Base-by-base conservation (phyloP, 2,888 invertebrate genomes). In the Eupithecia dodoneata region DNA sequence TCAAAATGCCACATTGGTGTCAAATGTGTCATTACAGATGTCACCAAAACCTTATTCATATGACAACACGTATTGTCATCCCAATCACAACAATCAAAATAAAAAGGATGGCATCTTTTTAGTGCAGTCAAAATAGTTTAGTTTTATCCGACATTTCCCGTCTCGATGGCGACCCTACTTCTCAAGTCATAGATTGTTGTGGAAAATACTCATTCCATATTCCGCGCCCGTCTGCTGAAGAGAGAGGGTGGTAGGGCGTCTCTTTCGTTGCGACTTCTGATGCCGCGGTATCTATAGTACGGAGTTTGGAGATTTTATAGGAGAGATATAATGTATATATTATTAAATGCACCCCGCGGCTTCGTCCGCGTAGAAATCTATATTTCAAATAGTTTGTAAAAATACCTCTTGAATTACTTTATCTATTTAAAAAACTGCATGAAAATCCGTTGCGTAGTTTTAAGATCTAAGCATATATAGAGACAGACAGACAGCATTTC, bases 181-280 rank as follows among this genome's bases (percentile, higher is more conserved):
- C 82, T 86, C 85, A 85, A 85, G 87, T 87, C 90, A 90, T 92
- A 90, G 92, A 91, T 92, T 91, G 90, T 91, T 88, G 86, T 87
- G 87, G 87, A 91, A 91, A 92, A 92, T 86, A 81, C 88, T 87
- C 89, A 86, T 88, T 92, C 86, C 86, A 87, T 90, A 94, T 93
- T 93, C 94, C 81, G 83, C 78, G 73, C 90, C 87, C 90, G 92
- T 92, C 81, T 84, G 87, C 78, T 81, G 75, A 88, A 91, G 80
- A 42, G 90, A 85, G 88, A 89, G 74, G 79, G 83, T 10, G 41
- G 47, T 77, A 78, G 74, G 71, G 15, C 45, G 59, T 76, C 75
- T 90, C 89, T 85, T 88, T 76, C 77, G 90, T 85, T 83, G 80
- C 82, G 82, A 88, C 88, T 90, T 89, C 85, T 87, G 85, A 80